Conservation (phyloP, 2,888 invertebrate species). For the Acleris sparsana region DNA sequence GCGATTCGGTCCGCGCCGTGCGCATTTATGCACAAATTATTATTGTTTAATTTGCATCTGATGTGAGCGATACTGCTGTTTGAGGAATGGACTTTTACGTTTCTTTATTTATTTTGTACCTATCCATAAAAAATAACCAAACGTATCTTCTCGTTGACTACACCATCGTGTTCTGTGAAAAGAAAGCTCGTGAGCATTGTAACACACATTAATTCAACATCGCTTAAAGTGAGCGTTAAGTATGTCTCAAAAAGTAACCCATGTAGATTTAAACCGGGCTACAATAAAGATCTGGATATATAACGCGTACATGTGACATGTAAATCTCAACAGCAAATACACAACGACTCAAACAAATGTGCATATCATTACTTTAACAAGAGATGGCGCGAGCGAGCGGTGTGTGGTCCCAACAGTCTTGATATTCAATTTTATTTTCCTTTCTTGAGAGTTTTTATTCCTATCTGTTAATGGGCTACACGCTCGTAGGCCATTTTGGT, state of each 20-base stretch:
- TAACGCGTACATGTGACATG: constrained; percentile 22
- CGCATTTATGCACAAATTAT: constrained; percentile 64
- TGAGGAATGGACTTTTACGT: not conserved
- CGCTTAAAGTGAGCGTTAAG: constrained; percentile 5
- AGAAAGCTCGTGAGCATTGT: not conserved
- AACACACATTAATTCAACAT: constrained; percentile 1
- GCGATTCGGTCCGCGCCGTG: constrained; percentile 62
- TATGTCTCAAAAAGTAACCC: constrained; percentile 8
- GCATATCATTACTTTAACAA: constrained; percentile 79
- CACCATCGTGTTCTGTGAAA: too few species aligned
- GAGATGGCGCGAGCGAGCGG: constrained; percentile 58
- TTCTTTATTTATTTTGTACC: not conserved
- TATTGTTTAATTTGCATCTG: constrained; percentile 65
- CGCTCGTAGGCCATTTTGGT: constrained; percentile 68
- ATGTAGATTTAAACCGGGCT: constrained; percentile 20
- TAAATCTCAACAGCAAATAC: constrained; percentile 42
- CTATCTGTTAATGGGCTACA: constrained; percentile 71
- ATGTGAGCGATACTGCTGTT: constrained; percentile 24
- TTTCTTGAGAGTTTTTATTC: constrained; percentile 56
- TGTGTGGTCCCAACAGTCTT: constrained; percentile 72
- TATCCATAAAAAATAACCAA: too few species aligned
- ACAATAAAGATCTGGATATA: constrained; percentile 29
- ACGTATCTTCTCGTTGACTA: too few species aligned
- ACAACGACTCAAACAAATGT: constrained; percentile 75
- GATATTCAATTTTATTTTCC: constrained; percentile 63